These are phyloP conservation scores for Stomatorhinus walkeri DNA, from an alignment of 2,797 vertebrate species.

Conservation along the genomic window DNA sequence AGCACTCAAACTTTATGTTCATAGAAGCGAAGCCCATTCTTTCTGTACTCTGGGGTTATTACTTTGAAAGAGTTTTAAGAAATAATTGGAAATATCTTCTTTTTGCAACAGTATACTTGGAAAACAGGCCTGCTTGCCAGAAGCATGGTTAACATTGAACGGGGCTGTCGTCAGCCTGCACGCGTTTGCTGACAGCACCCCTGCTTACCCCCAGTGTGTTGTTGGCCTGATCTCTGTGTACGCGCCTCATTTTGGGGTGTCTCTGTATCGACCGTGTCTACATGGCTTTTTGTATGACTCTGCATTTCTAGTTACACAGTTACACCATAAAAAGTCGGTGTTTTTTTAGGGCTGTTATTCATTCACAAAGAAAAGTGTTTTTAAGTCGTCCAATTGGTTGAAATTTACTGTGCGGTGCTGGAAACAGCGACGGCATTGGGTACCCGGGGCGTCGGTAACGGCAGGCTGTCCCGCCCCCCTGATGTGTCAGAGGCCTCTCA, in stretches of 20 bases:
- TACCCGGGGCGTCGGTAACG: background rate
- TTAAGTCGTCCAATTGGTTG: background rate
- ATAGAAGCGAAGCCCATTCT: no score
- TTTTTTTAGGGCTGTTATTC: background rate
- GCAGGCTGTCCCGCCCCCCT: background rate
- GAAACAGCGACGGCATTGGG: background rate
- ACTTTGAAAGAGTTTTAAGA: background rate
- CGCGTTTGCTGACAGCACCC: background rate
- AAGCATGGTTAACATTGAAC: background rate
- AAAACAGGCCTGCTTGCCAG: conserved; percentile 1
- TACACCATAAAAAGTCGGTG: background rate
- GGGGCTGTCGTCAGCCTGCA: background rate
- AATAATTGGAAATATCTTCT: background rate
- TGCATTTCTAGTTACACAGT: background rate
- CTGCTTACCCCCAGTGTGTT: background rate
- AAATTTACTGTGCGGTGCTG: background rate
- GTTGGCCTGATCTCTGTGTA: background rate
- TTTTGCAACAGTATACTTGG: background rate
- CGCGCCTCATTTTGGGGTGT: background rate
- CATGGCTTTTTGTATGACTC: background rate
- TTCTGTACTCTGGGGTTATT: no score
- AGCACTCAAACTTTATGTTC: no score
- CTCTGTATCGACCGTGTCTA: background rate
- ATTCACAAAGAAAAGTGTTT: background rate
- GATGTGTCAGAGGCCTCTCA: conserved; percentile 23